Evolutionary conservation across 2,113 vertebrate species (phyloP).

Genomic region (Dasypus novemcinctus): DNA sequence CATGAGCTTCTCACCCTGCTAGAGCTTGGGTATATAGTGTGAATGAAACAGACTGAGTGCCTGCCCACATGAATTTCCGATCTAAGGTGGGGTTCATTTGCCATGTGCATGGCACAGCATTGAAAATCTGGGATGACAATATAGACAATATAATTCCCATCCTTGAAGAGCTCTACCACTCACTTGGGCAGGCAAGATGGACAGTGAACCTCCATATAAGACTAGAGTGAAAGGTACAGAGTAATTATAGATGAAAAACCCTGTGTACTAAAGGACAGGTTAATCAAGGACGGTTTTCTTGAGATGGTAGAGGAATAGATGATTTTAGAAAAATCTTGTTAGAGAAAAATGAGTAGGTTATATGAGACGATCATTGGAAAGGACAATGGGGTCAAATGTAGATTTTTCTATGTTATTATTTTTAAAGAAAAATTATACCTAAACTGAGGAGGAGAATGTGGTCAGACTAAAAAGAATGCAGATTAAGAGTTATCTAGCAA

Average conservation of each 20-base stretch:
- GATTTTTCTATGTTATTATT: background rate
- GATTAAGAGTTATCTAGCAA: too few species aligned
- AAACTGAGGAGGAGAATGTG: background rate
- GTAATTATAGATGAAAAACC: background rate
- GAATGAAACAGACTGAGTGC: background rate
- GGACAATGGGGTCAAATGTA: background rate
- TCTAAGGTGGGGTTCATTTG: background rate
- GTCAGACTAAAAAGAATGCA: background rate
- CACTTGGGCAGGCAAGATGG: background rate
- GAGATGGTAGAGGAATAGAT: background rate
- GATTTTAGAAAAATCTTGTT: background rate
- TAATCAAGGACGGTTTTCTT: background rate
- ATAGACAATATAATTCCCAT: background rate
- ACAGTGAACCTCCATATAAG: background rate
- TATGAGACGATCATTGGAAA: background rate
- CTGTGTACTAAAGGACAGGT: background rate
- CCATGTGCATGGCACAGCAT: background rate
- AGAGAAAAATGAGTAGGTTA: background rate
- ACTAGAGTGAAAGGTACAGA: background rate
- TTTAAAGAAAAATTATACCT: background rate
- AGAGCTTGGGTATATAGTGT: fast-evolving
- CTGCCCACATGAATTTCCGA: too few species aligned
- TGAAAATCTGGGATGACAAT: background rate
- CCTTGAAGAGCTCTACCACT: background rate
- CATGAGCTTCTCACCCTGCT: fast-evolving